These are phyloP conservation scores for Anthopleura xanthogrammica DNA, from an alignment of 92 coral and sea anemone species.

Conservation along the genomic window DNA sequence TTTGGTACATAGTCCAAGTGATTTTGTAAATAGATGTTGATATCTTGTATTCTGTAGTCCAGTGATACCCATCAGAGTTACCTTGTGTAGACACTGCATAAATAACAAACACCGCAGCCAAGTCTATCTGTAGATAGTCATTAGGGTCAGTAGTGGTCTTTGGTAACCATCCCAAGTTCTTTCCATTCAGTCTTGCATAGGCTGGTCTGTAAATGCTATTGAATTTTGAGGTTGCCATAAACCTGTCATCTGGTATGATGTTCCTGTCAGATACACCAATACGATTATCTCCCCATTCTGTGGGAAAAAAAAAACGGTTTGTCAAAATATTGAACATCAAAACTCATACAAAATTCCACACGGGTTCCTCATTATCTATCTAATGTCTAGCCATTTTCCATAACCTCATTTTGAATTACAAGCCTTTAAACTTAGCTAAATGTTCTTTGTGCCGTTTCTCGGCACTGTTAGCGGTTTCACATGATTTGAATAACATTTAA, in stretches of 20 bases:
- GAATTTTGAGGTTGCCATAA: background rate
- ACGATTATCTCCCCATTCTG: too few species aligned
- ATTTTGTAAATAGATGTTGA: background rate
- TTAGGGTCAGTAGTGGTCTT: background rate
- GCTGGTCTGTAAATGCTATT: background rate
- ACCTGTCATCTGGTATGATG: background rate
- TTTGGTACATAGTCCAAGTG: background rate
- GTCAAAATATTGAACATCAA: too few species aligned
- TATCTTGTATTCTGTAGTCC: background rate
- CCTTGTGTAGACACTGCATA: background rate
- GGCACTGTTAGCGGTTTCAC: too few species aligned
- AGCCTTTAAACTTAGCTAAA: too few species aligned
- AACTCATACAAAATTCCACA: too few species aligned
- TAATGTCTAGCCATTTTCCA: too few species aligned
- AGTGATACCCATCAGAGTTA: background rate
- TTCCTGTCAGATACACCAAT: background rate
- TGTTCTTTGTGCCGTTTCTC: too few species aligned
- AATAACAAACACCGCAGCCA: background rate
- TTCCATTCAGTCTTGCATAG: background rate
- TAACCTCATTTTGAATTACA: too few species aligned
- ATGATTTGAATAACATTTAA: too few species aligned
- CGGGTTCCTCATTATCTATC: too few species aligned
- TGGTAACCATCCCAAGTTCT: background rate
- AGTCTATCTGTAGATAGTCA: slow-evolving; percentile 3
- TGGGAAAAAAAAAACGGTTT: too few species aligned